phyloP scores from a whole-genome alignment of 2,888 invertebrate genomes.

The Gymnoscelis rufifasciata region DNA sequence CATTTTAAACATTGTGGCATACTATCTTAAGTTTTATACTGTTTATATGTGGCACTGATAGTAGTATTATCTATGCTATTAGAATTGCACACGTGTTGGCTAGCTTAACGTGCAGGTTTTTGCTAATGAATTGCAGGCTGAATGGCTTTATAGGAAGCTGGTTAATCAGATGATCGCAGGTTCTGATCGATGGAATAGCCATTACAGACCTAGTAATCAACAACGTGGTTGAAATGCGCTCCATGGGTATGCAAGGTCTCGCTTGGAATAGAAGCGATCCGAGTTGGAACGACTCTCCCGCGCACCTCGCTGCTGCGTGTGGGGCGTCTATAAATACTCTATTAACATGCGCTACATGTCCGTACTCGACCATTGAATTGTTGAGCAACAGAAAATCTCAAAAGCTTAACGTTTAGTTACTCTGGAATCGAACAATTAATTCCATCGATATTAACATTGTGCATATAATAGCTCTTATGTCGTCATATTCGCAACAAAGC shows the following conservation, averaged over 20 bases:
- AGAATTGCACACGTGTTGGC: no score
- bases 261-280: slow-evolving; percentile 62
- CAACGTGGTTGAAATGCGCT: slow-evolving; percentile 25
- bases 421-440: slow-evolving; percentile 19
- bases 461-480: slow-evolving; percentile 18
- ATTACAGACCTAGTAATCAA: slow-evolving; percentile 1
- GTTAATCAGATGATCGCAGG: no score
- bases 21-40: no score
- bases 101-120: no score
- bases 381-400: slow-evolving; percentile 39
- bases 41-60: no score
- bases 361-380: slow-evolving; percentile 47
- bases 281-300: slow-evolving; percentile 55
- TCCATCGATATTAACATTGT: slow-evolving; percentile 14
- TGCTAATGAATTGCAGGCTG: no score
- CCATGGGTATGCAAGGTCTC: slow-evolving; percentile 59
- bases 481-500: slow-evolving; percentile 22
- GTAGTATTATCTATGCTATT: no score
- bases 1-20: no score
- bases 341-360: slow-evolving; percentile 53
- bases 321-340: slow-evolving; percentile 74
- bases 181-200: no score
- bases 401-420: slow-evolving; percentile 28
- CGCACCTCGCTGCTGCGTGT: slow-evolving; percentile 68
- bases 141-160: no score